Percentiles rank a stretch among this genome's conserved stretches.
phyloP scores from a whole-genome alignment of 2,797 vertebrate species.

The Mastacembelus armatus region DNA sequence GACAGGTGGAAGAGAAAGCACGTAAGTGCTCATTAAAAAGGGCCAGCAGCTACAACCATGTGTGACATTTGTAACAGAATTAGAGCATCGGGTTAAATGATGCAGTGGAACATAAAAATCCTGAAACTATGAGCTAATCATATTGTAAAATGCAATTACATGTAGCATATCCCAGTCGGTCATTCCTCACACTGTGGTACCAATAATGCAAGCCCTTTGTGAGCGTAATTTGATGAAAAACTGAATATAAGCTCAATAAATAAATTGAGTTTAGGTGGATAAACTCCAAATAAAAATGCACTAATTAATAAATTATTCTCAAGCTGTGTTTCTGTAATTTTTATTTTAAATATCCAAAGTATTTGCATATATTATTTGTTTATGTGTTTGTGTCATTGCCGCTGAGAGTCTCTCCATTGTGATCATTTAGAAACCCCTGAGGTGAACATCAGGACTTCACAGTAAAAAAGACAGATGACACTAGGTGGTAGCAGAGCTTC shows the following conservation, averaged over 20 bases:
- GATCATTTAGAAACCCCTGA: conserved; percentile 27
- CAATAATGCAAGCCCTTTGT: background rate
- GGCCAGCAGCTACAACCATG: conserved; percentile 34
- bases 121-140: conserved; percentile 13
- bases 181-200: background rate
- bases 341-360: too few species aligned
- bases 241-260: background rate
- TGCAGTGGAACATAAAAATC: conserved; percentile 28
- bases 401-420: conserved; percentile 12
- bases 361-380: background rate
- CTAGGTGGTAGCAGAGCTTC: conserved; percentile 80
- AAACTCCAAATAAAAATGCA: background rate
- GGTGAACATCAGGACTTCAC: conserved; percentile 38
- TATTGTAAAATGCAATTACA: conserved; percentile 1
- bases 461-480: conserved; percentile 72
- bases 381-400: conserved; percentile 7
- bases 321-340: background rate
- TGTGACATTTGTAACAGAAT: conserved; percentile 45
- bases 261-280: background rate
- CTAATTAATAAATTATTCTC: background rate
- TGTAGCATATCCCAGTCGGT: background rate
- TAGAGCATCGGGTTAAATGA: conserved; percentile 14
- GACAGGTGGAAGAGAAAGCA: conserved; percentile 66
- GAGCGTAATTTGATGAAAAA: background rate
- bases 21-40: conserved; percentile 67